Evolutionary conservation across 1,140 invertebrate species (phyloP).

Genomic region (Asobara japonica): DNA sequence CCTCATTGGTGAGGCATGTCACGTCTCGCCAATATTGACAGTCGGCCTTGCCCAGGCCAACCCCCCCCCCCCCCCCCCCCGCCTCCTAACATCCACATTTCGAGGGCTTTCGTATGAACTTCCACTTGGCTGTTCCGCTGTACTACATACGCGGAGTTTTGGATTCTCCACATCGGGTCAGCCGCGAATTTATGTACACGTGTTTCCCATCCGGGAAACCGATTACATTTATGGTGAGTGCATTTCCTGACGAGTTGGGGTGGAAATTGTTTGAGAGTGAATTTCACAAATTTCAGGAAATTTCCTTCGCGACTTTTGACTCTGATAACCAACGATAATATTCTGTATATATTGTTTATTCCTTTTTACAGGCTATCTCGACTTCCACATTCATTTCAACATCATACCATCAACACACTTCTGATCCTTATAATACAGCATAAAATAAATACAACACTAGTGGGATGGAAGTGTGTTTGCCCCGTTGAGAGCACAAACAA

Average conservation of each 20-base stretch:
- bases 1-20: slow-evolving; percentile 21
- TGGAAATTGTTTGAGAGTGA: not conserved
- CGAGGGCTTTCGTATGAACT: slow-evolving; percentile 5
- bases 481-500: no score
- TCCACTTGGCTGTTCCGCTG: not conserved
- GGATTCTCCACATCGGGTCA: slow-evolving; percentile 14
- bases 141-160: not conserved
- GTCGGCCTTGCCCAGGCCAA: not conserved
- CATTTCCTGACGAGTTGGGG: not conserved
- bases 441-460: no score
- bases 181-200: slow-evolving; percentile 34
- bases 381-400: no score
- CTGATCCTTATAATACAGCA: no score
- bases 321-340: no score
- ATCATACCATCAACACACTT: no score
- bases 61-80: no score
- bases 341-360: no score
- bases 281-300: slow-evolving; percentile 8
- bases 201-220: slow-evolving; percentile 30
- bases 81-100: slow-evolving; percentile 5
- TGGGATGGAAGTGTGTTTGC: no score
- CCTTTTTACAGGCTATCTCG: no score
- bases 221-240: slow-evolving; percentile 27
- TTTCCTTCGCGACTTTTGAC: no score
- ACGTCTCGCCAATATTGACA: slow-evolving; percentile 35